phyloP scores from a whole-genome alignment of 2,113 vertebrate species.

The Atractosteus spatula region DNA sequence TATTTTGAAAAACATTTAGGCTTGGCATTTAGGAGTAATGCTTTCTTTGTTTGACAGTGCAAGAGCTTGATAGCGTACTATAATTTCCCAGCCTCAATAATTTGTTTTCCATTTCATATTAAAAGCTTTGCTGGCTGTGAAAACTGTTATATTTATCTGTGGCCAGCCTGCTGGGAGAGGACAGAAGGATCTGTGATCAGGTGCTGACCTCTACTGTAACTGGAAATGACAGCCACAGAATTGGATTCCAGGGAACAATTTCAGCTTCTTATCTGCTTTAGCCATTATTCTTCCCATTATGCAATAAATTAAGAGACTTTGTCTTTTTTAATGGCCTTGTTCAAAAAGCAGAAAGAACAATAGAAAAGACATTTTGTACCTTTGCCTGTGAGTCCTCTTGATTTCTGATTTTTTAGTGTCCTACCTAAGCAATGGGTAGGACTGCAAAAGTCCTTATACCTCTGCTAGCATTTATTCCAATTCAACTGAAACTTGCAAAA shows the following conservation, averaged over 20 bases:
- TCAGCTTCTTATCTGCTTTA: background rate
- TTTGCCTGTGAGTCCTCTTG: no score
- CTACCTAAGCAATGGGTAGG: no score
- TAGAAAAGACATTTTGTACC: background rate
- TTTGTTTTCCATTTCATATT: constrained; percentile 3
- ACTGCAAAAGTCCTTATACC: no score
- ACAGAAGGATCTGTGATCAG: background rate
- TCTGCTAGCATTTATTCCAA: no score
- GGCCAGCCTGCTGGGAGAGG: background rate
- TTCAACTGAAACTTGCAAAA: no score
- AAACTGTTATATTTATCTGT: background rate
- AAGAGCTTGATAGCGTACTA: background rate
- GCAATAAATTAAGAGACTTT: background rate
- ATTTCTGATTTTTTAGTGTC: no score
- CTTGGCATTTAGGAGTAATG: background rate
- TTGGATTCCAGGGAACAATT: constrained; percentile 1
- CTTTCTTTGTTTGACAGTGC: background rate
- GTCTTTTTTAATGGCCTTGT: background rate
- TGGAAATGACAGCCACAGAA: background rate
- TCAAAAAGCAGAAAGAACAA: background rate
- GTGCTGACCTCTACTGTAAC: background rate
- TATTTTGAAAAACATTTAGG: background rate
- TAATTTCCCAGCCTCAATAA: background rate
- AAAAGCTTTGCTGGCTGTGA: constrained; percentile 2
- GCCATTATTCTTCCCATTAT: background rate